Evolutionary conservation across 2,113 vertebrate genomes (phyloP).

Genomic region (Onychostoma macrolepis): DNA sequence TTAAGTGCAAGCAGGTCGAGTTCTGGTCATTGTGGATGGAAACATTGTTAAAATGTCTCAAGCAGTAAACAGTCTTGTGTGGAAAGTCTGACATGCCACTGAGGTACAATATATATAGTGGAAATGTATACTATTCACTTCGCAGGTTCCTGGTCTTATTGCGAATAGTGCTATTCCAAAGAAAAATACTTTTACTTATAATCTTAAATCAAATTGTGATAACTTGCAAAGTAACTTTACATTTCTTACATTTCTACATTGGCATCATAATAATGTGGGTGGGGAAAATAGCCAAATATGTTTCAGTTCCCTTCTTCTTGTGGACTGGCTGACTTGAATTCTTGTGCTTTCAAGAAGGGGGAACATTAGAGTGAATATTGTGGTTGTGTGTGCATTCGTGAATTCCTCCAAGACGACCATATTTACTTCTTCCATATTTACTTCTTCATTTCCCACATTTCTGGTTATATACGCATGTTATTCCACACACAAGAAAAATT

Average conservation of each 20-base stretch:
- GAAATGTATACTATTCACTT: background rate
- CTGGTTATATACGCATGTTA: background rate
- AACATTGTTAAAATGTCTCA: background rate
- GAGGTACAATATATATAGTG: background rate
- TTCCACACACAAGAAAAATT: background rate
- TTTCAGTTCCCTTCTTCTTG: background rate
- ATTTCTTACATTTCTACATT: background rate
- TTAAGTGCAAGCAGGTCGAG: background rate
- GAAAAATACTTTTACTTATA: background rate
- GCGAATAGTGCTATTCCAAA: background rate
- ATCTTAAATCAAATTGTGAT: background rate
- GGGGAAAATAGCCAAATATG: background rate
- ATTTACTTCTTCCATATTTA: background rate
- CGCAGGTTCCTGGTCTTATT: background rate
- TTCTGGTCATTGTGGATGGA: conserved; percentile 1
- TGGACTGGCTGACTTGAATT: background rate
- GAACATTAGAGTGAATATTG: background rate
- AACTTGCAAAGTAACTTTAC: background rate
- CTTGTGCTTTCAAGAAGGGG: background rate
- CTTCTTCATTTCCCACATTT: background rate
- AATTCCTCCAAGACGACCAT: background rate
- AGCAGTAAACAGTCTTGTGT: background rate
- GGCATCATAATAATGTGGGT: background rate
- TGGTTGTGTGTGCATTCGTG: background rate
- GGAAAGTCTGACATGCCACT: background rate